Evolutionary conservation across 2,113 vertebrate genomes (phyloP), one percentile per base, ranked within the genome.

Genomic region (Mohoua ochrocephala): DNA sequence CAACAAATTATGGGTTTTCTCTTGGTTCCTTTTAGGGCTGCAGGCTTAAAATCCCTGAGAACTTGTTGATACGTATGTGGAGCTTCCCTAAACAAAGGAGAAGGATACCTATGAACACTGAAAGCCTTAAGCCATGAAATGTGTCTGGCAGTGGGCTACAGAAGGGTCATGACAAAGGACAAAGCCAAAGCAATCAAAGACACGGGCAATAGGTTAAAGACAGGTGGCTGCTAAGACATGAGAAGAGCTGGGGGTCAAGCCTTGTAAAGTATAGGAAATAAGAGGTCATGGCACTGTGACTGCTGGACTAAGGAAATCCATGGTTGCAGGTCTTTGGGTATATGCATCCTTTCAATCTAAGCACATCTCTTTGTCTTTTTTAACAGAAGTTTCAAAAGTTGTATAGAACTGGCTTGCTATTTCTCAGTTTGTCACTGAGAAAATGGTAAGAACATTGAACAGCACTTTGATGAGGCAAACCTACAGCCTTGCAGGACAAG

Each of bases 11-110:
- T 0, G 2, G 27, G 23, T 9, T 61, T 89, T 81, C 37, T 78
- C 26, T 33, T 53, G 5, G 11, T 41, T 74, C 22, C 35, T 84
- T 91, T 78, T 57, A 84, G 28, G 22, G 11, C 7, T 61, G 19
- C 0, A 1, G 11, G 13, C 26, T 56, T 73, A 64, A 89, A 81
- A 87, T 42, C 13, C 9, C n/a, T 10, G 7, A 54, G 17, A 82
- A 87, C 9, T 53, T 63, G 19, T 5, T 52, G 56, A 52, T 24
- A 37, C 0, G 0, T 13, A 84, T 4, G 11, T 13, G 4, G 27
- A 77, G 24, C 24, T 89, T 33, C 31, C 15, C 15, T 63, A 87
- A 89, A 83, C 20, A 63, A 70, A 61, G 17, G 4, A 1, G 22
- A 11, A 82, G 26, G 26, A 87, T n/a, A 61, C 4, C 13, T 30